A percentile compares a stretch with the other conserved stretches of the same genome.
Conservation (phyloP, 2,797 vertebrate genomes). For the Myotis pilosus region DNA sequence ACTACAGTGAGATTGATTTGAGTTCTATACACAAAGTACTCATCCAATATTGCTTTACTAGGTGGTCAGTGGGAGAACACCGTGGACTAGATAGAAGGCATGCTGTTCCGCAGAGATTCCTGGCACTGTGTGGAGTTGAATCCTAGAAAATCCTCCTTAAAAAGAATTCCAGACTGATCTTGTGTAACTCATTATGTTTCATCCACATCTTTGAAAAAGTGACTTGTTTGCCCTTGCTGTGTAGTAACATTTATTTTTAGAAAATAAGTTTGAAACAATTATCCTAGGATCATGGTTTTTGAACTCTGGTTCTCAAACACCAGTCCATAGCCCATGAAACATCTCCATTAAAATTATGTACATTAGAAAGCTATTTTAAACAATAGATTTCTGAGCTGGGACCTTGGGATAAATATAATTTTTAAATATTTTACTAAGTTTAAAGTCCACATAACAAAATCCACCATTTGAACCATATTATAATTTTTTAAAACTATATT, state of each 20-base stretch:
- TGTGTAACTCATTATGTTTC: not conserved
- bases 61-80: not conserved
- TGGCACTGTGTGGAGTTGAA: not conserved
- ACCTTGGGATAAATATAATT: not conserved
- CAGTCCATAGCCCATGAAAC: not conserved
- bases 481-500: not conserved
- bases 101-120: not conserved
- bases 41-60: not conserved
- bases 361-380: not conserved
- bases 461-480: not conserved
- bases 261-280: not conserved
- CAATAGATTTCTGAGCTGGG: not conserved
- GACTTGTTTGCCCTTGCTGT: not conserved
- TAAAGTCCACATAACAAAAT: not conserved
- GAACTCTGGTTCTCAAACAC: not conserved
- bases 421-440: not conserved
- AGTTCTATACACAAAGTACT: not conserved
- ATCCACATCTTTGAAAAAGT: constrained; percentile 9
- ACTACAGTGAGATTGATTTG: not conserved
- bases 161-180: not conserved
- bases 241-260: not conserved
- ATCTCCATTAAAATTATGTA: not conserved
- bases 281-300: not conserved
- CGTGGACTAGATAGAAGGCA: too few species aligned
- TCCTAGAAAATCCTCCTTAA: constrained; percentile 1